Conservation (phyloP, 2,888 invertebrate species). For the Plagiodera versicolora region DNA sequence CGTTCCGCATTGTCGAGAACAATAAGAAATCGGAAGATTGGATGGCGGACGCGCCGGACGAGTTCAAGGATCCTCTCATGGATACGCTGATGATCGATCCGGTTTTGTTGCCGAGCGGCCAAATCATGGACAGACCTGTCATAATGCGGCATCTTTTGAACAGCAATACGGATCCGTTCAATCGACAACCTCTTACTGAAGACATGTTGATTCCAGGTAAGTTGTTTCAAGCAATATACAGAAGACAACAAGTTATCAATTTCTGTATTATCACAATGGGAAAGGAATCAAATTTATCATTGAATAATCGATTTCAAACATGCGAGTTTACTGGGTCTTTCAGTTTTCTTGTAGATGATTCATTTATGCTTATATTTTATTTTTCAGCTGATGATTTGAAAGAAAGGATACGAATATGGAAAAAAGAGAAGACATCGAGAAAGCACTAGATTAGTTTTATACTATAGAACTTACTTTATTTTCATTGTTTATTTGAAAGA, state of each 20-base stretch:
- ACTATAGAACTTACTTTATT: conserved; percentile 14
- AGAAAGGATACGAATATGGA: conserved; percentile 85
- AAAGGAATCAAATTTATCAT: no score
- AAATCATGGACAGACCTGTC: conserved; percentile 90
- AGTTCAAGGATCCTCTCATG: conserved; percentile 96
- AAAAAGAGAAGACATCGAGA: conserved; percentile 70
- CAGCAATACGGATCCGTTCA: conserved; percentile 97
- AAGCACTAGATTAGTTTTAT: conserved; percentile 31
- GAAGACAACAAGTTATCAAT: no score
- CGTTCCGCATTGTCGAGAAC: conserved; percentile 75
- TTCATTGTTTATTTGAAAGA: conserved; percentile 19
- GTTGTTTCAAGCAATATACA: no score
- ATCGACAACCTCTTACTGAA: conserved; percentile 91
- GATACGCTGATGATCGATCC: conserved; percentile 97
- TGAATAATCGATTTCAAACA: no score
- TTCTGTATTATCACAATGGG: no score
- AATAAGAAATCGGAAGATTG: conserved; percentile 90
- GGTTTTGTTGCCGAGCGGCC: conserved; percentile 86
- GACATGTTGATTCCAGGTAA: conserved; percentile 88
- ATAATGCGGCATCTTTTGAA: conserved; percentile 93
- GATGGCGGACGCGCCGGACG: conserved; percentile 93
- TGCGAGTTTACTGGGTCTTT: no score
- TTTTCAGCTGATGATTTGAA: conserved; percentile 79
- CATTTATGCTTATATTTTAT: conserved; percentile 29
- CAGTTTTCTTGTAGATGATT: no score